Percentiles rank a stretch among this genome's conserved stretches.
Conservation (phyloP, 2,113 vertebrate species). For the Thunnus thynnus region DNA sequence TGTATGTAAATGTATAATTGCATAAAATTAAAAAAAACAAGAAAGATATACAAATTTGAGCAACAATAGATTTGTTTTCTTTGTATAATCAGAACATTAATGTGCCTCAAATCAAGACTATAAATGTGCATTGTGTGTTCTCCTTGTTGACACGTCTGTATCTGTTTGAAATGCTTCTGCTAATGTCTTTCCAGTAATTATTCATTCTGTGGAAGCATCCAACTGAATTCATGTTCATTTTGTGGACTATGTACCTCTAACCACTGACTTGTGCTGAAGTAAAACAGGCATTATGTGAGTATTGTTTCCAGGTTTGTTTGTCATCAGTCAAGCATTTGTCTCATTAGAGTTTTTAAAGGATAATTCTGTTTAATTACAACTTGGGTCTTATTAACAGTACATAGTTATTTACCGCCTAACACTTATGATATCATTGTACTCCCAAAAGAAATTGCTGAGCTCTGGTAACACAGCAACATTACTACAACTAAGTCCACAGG, state of each 20-base stretch:
- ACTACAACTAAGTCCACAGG: no score
- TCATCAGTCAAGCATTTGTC: not conserved
- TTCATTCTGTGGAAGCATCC: slow-evolving; percentile 8
- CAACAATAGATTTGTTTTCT: not conserved
- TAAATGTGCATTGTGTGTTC: not conserved
- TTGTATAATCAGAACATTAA: not conserved
- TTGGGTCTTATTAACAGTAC: no score
- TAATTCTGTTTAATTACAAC: no score
- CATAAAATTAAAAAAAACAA: not conserved
- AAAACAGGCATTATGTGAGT: not conserved
- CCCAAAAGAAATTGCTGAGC: no score
- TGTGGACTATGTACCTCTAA: not conserved
- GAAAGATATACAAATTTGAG: not conserved
- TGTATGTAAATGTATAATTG: not conserved
- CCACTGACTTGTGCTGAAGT: not conserved
- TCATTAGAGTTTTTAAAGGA: not conserved
- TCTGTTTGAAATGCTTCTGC: not conserved
- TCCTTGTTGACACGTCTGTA: not conserved
- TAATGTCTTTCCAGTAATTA: not conserved
- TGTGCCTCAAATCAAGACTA: not conserved
- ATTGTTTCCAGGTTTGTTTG: not conserved
- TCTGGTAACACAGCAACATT: no score
- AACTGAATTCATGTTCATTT: slow-evolving; percentile 1
- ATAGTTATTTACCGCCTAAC: no score
- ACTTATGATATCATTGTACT: no score